Evolutionary conservation across 2,113 vertebrate genomes (phyloP).

Genomic region (Hemichromis elongatus): DNA sequence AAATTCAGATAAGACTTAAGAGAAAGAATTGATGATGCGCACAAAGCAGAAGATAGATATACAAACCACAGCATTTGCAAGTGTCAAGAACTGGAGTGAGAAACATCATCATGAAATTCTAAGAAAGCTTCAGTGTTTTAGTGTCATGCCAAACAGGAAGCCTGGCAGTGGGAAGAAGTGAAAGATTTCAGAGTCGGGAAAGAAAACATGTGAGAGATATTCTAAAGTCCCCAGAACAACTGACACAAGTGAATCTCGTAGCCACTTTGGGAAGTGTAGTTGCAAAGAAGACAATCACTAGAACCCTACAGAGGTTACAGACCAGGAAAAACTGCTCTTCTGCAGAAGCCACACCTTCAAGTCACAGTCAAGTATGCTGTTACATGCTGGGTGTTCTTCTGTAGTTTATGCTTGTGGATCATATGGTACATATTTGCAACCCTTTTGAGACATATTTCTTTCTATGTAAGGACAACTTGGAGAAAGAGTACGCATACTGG

Average conservation of each 20-base stretch:
- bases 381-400: not conserved
- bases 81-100: too few species aligned
- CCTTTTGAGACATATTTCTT: not conserved
- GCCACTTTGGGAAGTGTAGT: not conserved
- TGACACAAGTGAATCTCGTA: not conserved
- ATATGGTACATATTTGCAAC: not conserved
- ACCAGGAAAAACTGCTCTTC: not conserved
- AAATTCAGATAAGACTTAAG: not conserved
- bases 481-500: not conserved
- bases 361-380: not conserved
- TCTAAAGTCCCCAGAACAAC: not conserved
- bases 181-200: not conserved
- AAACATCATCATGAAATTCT: too few species aligned
- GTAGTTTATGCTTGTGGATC: not conserved
- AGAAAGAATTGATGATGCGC: too few species aligned
- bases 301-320: not conserved
- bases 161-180: too few species aligned
- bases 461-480: not conserved
- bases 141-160: too few species aligned
- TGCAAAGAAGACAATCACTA: not conserved
- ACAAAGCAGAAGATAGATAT: too few species aligned
- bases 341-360: not conserved
- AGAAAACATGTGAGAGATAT: not conserved
- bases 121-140: too few species aligned
- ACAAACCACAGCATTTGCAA: too few species aligned